Conservation (phyloP, 2,797 vertebrate species). For the Gallinago stenura region DNA sequence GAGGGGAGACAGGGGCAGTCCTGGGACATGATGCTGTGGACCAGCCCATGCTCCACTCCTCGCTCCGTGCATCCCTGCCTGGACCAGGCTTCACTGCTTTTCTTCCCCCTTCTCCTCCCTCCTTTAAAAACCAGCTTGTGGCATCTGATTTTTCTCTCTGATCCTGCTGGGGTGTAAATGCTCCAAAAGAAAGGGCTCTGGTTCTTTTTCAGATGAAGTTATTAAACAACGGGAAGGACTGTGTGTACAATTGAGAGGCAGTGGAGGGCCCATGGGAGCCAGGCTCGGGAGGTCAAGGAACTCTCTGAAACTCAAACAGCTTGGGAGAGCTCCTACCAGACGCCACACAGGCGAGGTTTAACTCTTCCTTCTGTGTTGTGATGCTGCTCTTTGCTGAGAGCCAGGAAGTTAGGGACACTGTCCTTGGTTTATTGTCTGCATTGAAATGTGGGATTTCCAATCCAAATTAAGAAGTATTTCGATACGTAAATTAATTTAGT, state of each 20-base stretch:
- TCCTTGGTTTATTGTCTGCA: neutral
- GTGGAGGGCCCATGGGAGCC: neutral
- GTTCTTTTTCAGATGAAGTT: neutral
- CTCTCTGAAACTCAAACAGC: neutral
- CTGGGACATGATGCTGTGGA: accelerated
- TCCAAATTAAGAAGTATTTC: neutral
- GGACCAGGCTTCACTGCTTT: neutral
- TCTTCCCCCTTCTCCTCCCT: neutral
- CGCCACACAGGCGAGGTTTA: accelerated
- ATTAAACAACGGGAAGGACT: neutral
- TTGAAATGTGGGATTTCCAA: neutral
- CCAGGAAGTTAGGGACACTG: neutral
- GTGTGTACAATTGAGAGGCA: neutral
- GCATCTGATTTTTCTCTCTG: neutral
- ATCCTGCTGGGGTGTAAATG: neutral
- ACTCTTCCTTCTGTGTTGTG: neutral
- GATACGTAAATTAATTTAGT: neutral
- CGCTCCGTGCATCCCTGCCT: neutral
- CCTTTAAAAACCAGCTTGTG: neutral
- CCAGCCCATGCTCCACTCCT: neutral
- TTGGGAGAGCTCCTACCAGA: neutral
- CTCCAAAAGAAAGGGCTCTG: neutral
- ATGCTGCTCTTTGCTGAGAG: neutral
- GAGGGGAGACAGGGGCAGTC: neutral
- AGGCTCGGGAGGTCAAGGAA: neutral